Evolutionary conservation across 2,113 vertebrate genomes (phyloP).

Genomic region (Zosterops lateralis): DNA sequence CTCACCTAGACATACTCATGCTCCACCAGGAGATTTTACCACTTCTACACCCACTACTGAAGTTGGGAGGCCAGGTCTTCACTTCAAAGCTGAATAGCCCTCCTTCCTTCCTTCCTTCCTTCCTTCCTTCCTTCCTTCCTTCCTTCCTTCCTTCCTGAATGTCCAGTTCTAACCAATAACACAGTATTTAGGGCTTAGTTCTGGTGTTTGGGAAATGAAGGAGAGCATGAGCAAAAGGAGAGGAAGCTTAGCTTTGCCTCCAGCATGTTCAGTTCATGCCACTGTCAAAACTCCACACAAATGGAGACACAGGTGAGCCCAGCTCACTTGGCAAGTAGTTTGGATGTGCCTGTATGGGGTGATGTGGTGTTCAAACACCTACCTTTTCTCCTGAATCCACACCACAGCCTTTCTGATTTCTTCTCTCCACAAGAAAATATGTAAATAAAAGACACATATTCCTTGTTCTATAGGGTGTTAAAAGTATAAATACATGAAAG

Average conservation of each 20-base stretch:
- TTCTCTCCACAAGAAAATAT: not conserved
- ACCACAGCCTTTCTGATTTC: not conserved
- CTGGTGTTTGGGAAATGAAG: not conserved
- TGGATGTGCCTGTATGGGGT: accelerated
- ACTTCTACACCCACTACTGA: not conserved
- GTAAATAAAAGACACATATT: not conserved
- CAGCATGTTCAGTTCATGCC: accelerated
- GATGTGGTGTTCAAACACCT: not conserved
- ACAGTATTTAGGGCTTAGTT: not conserved
- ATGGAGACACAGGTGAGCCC: not conserved
- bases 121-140: not conserved
- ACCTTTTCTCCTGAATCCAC: not conserved
- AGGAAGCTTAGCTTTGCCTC: not conserved
- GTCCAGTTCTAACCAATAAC: not conserved
- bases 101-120: not conserved
- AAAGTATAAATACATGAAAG: not conserved
- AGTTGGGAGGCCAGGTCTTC: not conserved
- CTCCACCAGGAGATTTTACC: not conserved
- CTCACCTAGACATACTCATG: not conserved
- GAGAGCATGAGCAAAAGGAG: not conserved
- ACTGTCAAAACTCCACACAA: not conserved
- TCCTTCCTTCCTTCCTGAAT: not conserved
- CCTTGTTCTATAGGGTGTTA: not conserved
- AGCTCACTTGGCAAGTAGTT: not conserved
- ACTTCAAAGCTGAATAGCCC: not conserved